Base-by-base conservation (phyloP, 2,888 invertebrate species). In the Dynastes hyllus region DNA sequence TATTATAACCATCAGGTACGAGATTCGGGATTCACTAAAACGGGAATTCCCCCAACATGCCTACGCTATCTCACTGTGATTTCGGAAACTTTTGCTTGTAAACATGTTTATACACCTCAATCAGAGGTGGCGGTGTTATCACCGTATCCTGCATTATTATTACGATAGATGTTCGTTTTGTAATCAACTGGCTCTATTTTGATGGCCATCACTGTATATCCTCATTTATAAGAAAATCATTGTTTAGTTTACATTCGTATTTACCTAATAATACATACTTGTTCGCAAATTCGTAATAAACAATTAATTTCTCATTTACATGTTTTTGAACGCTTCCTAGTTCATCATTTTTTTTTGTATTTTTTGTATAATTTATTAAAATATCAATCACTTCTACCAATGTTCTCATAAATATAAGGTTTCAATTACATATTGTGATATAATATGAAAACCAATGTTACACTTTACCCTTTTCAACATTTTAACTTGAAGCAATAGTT, bases 401-500 rank as follows among this genome's bases (percentile, higher is more conserved):
- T 61, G 55, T 69, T 58, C 55, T n/a, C 55, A 45, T 67, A 40
- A 69, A 40, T 22, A 58, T 61, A 76, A 45, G 51, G 32, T 63
- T 61, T 45, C 22, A 76, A 75, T 61, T 40, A 75, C 8, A 32
- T 45, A 76, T 63, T 79, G 79, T 79, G 79, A 79, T 79, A 79
- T 70, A 76, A 70, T 79, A 63, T 55, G 45, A 78, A 66, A 37
- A n/a, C 51, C 58, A 40, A 51, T 58, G 29, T 61, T 53, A 13
- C 67, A 37, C 51, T 79, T 29, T 70, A 63, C 70, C 67, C 67
- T 76, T 58, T 63, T 70, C 45, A 32, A 73, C 40, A 32, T 69
- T 40, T 37, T 70, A 79, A 79, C 37, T 37, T 22, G n/a, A 76
- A 79, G 79, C 79, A 79, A 79, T 79, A 79, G 79, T 75, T 76